phyloP scores from a whole-genome alignment of 2,797 vertebrate species.

The Sebastiscus tertius region DNA sequence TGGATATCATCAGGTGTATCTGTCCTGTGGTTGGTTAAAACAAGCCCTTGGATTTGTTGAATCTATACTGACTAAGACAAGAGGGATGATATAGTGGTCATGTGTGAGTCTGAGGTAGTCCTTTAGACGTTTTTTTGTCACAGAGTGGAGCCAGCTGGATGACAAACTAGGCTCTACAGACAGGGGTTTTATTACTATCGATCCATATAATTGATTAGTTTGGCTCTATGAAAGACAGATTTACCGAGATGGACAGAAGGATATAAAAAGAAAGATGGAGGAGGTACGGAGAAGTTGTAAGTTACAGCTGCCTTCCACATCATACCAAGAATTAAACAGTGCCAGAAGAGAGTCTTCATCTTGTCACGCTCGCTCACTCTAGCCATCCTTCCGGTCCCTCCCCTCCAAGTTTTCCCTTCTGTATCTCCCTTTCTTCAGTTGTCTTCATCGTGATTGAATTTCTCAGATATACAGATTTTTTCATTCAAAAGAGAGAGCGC shows the following conservation, averaged over 20 bases:
- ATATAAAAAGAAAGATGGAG: not conserved
- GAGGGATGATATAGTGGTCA: not conserved
- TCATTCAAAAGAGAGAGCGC: not conserved
- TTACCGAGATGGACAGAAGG: not conserved
- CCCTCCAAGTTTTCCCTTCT: not conserved
- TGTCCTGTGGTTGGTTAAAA: not conserved
- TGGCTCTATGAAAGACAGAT: not conserved
- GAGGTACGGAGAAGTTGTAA: not conserved
- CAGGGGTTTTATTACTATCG: slow-evolving; percentile 8
- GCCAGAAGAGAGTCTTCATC: not conserved
- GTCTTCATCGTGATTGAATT: not conserved
- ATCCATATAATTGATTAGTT: slow-evolving; percentile 36
- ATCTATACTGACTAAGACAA: not conserved
- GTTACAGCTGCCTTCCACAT: not conserved
- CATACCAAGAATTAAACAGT: not conserved
- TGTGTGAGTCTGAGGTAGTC: not conserved
- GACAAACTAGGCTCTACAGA: slow-evolving; percentile 1
- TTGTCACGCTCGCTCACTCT: not conserved
- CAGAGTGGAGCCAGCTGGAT: slow-evolving; percentile 2
- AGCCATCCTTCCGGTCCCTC: not conserved
- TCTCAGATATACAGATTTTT: not conserved
- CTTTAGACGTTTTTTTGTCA: not conserved
- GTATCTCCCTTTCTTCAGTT: not conserved
- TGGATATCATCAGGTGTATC: not conserved
- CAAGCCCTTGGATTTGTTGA: not conserved